These are phyloP conservation scores for Ptyas mucosa DNA, from an alignment of 2,113 vertebrate species.

Conservation along the genomic window DNA sequence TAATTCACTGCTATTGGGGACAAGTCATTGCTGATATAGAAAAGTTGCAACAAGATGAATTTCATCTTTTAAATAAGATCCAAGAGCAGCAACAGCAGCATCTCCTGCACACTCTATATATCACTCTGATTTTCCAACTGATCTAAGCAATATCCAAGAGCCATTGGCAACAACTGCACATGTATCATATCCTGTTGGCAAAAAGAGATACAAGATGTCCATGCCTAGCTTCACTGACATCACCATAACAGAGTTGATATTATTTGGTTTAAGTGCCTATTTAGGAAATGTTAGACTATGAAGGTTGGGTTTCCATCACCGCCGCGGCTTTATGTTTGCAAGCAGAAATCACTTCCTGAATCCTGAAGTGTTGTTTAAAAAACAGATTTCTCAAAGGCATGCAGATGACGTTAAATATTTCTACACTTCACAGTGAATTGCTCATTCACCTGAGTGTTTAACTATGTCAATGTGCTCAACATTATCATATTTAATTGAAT, in stretches of 20 bases:
- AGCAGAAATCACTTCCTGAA: slow-evolving; percentile 29
- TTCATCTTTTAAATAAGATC: background rate
- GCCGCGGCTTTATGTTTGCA: slow-evolving; percentile 24
- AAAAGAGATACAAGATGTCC: background rate
- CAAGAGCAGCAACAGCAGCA: background rate
- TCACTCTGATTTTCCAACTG: background rate
- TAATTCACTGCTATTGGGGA: background rate
- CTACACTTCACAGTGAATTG: slow-evolving; percentile 76
- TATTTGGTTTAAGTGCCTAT: slow-evolving; percentile 1
- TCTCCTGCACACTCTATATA: background rate
- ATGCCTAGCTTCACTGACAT: background rate
- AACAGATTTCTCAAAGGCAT: slow-evolving; percentile 68
- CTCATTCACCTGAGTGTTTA: slow-evolving; percentile 80
- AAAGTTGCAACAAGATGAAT: background rate
- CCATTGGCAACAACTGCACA: background rate
- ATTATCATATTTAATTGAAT: slow-evolving; percentile 83
- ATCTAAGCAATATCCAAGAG: background rate
- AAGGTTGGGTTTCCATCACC: background rate
- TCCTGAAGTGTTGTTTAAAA: slow-evolving; percentile 62
- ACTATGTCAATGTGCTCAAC: slow-evolving; percentile 71
- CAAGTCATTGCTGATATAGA: background rate
- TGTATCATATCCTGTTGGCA: too few relatives aligned
- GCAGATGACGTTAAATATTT: slow-evolving; percentile 72
- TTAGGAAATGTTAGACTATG: background rate
- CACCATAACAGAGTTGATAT: background rate